Evolutionary conservation across 2,888 invertebrate genomes (phyloP).

Genomic region (Drosophila sordidula): DNA sequence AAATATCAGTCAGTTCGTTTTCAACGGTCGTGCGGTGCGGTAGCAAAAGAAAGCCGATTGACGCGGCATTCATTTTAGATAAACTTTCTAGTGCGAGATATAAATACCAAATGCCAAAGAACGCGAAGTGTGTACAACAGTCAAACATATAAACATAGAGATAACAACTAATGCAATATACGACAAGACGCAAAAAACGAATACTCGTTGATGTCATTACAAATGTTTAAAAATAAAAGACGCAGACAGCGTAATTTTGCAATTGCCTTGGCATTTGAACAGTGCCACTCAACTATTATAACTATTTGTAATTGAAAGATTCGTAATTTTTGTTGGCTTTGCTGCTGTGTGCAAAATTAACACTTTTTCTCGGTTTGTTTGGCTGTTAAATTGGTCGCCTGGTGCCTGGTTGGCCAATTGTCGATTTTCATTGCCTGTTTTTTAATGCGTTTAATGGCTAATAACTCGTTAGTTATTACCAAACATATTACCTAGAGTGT

Average conservation of each 20-base stretch:
- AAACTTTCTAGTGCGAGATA: conserved; percentile 24
- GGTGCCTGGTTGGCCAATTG: conserved; percentile 33
- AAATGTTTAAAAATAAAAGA: conserved; percentile 8
- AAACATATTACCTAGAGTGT: conserved; percentile 20
- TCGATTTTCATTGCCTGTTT: conserved; percentile 23
- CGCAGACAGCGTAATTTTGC: conserved; percentile 36
- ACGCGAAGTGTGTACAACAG: conserved; percentile 24
- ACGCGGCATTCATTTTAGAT: not conserved
- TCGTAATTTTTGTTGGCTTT: conserved; percentile 39
- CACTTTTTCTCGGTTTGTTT: conserved; percentile 48
- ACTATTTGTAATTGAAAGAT: conserved; percentile 43
- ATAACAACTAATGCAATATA: conserved; percentile 24
- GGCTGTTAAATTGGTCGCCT: conserved; percentile 19
- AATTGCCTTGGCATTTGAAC: conserved; percentile 39
- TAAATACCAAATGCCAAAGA: conserved; percentile 40
- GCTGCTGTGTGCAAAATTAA: conserved; percentile 56
- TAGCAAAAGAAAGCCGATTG: not conserved
- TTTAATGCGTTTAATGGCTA: conserved; percentile 21
- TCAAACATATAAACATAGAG: conserved; percentile 56
- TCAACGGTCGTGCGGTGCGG: conserved; percentile 52
- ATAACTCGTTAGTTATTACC: conserved; percentile 33
- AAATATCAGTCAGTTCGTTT: conserved; percentile 57
- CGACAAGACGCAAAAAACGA: conserved; percentile 6
- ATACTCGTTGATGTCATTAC: conserved; percentile 35
- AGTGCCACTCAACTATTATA: conserved; percentile 31